phyloP scores from a whole-genome alignment of 2,797 vertebrate genomes.

The Selene dorsalis region DNA sequence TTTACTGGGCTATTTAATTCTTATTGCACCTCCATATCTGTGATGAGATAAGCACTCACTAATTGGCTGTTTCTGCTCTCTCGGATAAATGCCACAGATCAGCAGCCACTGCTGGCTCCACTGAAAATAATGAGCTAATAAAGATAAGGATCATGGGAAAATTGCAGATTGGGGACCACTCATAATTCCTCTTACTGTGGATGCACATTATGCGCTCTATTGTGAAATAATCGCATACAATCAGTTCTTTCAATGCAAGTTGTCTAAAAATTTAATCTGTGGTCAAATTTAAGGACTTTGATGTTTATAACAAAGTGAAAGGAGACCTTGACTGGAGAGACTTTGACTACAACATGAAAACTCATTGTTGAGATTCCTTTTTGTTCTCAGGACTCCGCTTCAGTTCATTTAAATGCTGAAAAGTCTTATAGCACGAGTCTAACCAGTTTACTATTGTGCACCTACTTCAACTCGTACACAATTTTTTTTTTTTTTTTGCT shows the following conservation, averaged over 20 bases:
- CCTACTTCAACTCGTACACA: not conserved
- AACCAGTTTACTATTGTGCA: not conserved
- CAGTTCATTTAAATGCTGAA: slow-evolving; percentile 45
- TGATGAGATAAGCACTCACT: slow-evolving; percentile 79
- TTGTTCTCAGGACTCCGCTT: slow-evolving; percentile 33
- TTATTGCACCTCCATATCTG: slow-evolving; percentile 73
- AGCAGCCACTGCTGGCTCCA: slow-evolving; percentile 70
- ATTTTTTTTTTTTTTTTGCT: not conserved
- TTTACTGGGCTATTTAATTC: slow-evolving; percentile 69
- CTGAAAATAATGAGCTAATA: slow-evolving; percentile 81
- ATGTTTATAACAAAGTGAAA: slow-evolving; percentile 29
- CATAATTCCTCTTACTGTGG: slow-evolving; percentile 61
- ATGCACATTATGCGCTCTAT: slow-evolving; percentile 44
- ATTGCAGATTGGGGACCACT: slow-evolving; percentile 73
- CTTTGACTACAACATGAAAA: slow-evolving; percentile 35
- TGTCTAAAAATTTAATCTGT: slow-evolving; percentile 47
- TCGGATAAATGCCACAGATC: slow-evolving; percentile 81
- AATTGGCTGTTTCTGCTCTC: slow-evolving; percentile 81
- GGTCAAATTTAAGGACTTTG: slow-evolving; percentile 35
- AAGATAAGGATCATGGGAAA: slow-evolving; percentile 82
- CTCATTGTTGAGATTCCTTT: slow-evolving; percentile 36
- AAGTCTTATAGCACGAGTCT: slow-evolving; percentile 7
- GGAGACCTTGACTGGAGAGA: slow-evolving; percentile 38
- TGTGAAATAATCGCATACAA: slow-evolving; percentile 51
- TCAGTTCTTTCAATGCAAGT: slow-evolving; percentile 34